A percentile compares a stretch with the other conserved stretches of the same genome.
phyloP scores from a whole-genome alignment of 2,888 invertebrate species.

The Erebia epiphron region DNA sequence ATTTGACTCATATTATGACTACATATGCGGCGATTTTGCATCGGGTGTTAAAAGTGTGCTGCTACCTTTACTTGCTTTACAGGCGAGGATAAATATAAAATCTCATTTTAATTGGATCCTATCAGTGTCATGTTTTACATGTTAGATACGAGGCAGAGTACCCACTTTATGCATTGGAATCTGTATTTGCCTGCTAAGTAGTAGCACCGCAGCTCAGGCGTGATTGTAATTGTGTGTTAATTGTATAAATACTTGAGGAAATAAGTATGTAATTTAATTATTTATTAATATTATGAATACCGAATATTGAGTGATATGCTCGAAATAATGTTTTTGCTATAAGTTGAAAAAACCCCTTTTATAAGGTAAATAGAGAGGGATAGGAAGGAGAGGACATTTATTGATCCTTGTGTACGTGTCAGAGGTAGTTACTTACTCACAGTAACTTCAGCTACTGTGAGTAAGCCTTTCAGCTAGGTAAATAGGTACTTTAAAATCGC shows the following conservation, averaged over 20 bases:
- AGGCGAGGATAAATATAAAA: constrained; percentile 32
- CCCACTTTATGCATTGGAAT: not conserved
- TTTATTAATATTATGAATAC: not conserved
- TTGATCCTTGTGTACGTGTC: too few species aligned
- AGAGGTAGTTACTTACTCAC: too few species aligned
- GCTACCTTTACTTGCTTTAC: not conserved
- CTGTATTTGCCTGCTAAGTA: constrained; percentile 18
- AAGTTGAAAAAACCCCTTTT: too few species aligned
- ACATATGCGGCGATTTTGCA: not conserved
- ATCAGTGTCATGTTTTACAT: constrained; percentile 27
- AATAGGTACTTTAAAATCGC: too few species aligned
- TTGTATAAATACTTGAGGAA: not conserved
- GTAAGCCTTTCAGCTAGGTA: too few species aligned
- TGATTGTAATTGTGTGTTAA: not conserved
- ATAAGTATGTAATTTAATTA: not conserved
- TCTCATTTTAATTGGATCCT: constrained; percentile 34
- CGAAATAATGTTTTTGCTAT: too few species aligned
- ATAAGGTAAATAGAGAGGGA: too few species aligned
- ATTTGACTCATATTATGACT: not conserved
- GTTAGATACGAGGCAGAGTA: not conserved
- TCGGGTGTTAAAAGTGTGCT: not conserved
- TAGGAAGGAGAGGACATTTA: too few species aligned
- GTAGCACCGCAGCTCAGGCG: not conserved
- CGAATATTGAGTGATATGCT: too few species aligned
- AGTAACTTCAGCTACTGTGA: too few species aligned